Evolutionary conservation across 2,797 vertebrate species (phyloP), one percentile per base, ranked within the genome.

Genomic region (Micromesistius poutassou): DNA sequence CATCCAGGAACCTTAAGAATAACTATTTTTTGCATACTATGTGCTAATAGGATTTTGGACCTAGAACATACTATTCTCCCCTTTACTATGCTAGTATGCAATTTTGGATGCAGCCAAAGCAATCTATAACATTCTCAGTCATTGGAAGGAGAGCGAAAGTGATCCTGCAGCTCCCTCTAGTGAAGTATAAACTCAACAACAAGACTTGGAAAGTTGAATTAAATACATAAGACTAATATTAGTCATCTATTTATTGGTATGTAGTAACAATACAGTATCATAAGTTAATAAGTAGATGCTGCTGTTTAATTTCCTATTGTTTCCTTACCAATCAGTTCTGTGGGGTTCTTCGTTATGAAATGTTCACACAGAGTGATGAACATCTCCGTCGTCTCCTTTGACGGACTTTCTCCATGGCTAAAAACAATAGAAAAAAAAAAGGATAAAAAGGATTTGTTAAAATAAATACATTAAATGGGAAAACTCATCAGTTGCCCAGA

Each of bases 341-440:
- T 93, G 22, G 97, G 96, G 82, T 95, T 98, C 92, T 96, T 97
- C 78, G 96, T 96, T 62, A 95, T 95, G 90, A 98, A 98, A 79
- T 95, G 87, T 73, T 97, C 96, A 36, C 98, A 99, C 4, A 97
- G 85, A 72, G 93, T 91, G 90, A 99, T 97, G 92, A 99, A 99
- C 66, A 90, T 94, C 30, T 92, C 88, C 0, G 97, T 98, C 5
- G 95, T 96, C 70, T 99, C 98, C 79, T 84, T 85, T 1, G 96
- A 95, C 77, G 98, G 98, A 42, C 96, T 97, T 76, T 99, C 98
- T 2, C 96, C 97, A 30, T 98, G 97, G 78, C 98, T 99, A 80
- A 76, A 80, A 89, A n/a, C 3, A 66, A 55, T 40, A 40, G 4
- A 25, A 8, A 1, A 50, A 19, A 19, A 62, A 62, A 80, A 12